Percentiles rank a stretch among this genome's conserved stretches.
phyloP scores from a whole-genome alignment of 2,888 invertebrate species.

The Eumacrocentrus americanus region DNA sequence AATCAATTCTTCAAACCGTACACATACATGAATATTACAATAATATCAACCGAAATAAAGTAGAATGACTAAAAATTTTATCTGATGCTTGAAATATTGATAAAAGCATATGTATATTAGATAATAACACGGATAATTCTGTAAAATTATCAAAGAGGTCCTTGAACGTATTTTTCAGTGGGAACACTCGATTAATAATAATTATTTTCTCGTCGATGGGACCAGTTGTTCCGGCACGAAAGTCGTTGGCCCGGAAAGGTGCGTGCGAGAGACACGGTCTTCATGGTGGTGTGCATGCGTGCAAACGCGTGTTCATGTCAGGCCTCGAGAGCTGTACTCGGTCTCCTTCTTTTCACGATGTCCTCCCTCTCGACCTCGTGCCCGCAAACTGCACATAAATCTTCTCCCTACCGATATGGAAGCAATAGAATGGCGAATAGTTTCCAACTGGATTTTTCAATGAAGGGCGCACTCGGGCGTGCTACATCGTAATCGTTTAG shows the following conservation, averaged over 20 bases:
- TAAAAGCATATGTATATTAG: too few relatives aligned
- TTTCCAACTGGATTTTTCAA: constrained; percentile 25
- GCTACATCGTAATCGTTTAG: constrained; percentile 31
- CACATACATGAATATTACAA: too few relatives aligned
- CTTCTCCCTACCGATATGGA: constrained; percentile 24
- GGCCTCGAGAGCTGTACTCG: constrained; percentile 11
- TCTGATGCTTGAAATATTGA: too few relatives aligned
- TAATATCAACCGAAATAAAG: too few relatives aligned
- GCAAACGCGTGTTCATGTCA: constrained; percentile 22
- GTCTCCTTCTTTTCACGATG: constrained; percentile 19
- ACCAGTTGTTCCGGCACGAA: constrained; percentile 15
- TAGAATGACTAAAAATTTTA: too few relatives aligned
- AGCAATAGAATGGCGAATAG: constrained; percentile 26
- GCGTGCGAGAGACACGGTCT: constrained; percentile 28
- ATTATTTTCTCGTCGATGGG: constrained; percentile 17
- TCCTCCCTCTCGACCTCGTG: constrained; percentile 21
- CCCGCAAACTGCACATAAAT: constrained; percentile 30
- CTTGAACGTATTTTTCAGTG: too few relatives aligned
- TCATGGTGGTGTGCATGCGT: constrained; percentile 23
- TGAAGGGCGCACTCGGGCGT: constrained; percentile 27
- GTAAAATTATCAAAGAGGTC: too few relatives aligned
- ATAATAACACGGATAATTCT: too few relatives aligned
- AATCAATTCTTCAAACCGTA: too few relatives aligned
- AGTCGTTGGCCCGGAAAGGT: constrained; percentile 34
- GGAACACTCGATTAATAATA: constrained; percentile 12